Base-by-base conservation (phyloP, 2,888 invertebrate species). In the Leucophenga maculata region DNA sequence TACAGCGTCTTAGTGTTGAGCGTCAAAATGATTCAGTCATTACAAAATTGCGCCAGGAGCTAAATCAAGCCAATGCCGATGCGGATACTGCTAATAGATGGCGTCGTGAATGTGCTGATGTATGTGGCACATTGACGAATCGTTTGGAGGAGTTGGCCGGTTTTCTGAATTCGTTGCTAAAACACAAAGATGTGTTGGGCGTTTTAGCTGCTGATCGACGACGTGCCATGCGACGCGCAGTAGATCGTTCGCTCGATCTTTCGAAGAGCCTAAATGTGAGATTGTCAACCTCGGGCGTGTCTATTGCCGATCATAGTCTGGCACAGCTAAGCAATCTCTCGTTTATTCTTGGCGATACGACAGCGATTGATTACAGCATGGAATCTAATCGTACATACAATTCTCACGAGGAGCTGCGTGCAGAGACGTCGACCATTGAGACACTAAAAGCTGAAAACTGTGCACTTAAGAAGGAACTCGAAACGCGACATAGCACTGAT, bases 111-210 rank as follows among this genome's bases (percentile, higher is more conserved):
- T 89, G 87, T 68, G 80, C 84, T 0, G 86, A 88, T 67, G 83
- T 88, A 1, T 89, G 88, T 74, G 71, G 77, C 1, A 83, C 91
- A 54, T 84, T 92, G 8, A 90, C 91, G 20, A 88, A 86, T 39
- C 90, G 92, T 0, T 80, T 92, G 4, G 91, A 92, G 75, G 92
- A 92, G 78, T 83, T 92, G 55, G 92, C 92, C 0, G 88, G 90
- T 14, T 92, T 92, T 80, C 86, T 93, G 11, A 91, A 92, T 74
- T 90, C 91, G 0, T 83, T 92, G 62, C 86, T 92, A 0, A 90
- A 90, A 75, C 90, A 91, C 72, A 91, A 91, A 78, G 89, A 89
- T 60, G 88, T 91, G n/a, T 76, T 91, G 9, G 90, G 90, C 18
- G 88, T 90, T 54, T 77, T 91, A 62, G 91, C 90, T 0, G 86